A percentile compares a stretch with the other conserved stretches of the same genome.
These are phyloP conservation scores for Eupsittula cactorum DNA, from an alignment of 2,113 vertebrate species.

Conservation along the genomic window DNA sequence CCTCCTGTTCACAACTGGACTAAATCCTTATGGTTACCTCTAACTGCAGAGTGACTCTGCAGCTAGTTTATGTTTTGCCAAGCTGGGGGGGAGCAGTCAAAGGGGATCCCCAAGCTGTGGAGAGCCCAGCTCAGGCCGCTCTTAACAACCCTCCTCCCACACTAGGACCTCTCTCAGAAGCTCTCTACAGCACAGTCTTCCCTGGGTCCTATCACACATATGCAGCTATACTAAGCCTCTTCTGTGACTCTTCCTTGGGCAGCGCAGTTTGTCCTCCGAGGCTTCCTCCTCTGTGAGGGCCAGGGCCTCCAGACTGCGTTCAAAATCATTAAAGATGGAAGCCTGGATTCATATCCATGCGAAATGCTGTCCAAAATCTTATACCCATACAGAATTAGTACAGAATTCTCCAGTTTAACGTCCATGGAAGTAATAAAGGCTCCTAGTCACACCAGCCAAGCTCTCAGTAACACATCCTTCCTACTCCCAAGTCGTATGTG, in stretches of 20 bases:
- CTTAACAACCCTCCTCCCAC: background rate
- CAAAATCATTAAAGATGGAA: background rate
- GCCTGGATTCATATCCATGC: background rate
- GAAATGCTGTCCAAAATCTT: background rate
- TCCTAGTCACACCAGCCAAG: background rate
- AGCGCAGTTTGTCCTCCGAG: background rate
- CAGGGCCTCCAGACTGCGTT: background rate
- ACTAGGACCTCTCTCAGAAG: background rate
- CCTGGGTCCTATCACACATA: background rate
- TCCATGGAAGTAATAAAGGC: background rate
- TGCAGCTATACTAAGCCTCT: background rate
- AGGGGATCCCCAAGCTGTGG: background rate
- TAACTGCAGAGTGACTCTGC: background rate
- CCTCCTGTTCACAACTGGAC: slow-evolving; percentile 7
- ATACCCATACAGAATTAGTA: background rate
- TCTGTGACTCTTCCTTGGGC: background rate
- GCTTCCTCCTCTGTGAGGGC: background rate
- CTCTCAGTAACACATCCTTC: background rate
- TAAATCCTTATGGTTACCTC: background rate
- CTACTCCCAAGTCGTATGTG: background rate
- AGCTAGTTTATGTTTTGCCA: background rate
- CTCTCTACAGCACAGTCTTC: background rate
- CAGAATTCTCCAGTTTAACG: background rate
- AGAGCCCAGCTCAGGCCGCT: background rate
- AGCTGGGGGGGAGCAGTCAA: background rate